These are phyloP conservation scores for Pituophis catenifer DNA, from an alignment of 2,113 vertebrate species.

Conservation along the genomic window DNA sequence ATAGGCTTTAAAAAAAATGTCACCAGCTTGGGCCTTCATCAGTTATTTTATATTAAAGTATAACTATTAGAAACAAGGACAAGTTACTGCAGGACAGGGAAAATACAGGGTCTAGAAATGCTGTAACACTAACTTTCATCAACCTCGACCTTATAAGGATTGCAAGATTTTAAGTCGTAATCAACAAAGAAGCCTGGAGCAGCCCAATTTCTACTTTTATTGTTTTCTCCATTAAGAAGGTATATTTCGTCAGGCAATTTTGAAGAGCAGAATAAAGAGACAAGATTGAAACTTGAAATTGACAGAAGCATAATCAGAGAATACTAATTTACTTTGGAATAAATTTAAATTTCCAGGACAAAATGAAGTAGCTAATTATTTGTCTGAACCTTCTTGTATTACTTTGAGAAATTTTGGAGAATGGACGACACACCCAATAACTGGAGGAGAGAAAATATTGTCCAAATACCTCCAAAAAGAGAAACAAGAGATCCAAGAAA, in stretches of 20 bases:
- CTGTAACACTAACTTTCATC: background rate
- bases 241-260: background rate
- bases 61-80: slow-evolving; percentile 3
- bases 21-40: background rate
- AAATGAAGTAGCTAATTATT: background rate
- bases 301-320: background rate
- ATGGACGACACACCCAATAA: background rate
- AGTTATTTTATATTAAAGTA: slow-evolving; percentile 5
- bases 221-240: background rate
- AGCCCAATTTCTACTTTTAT: background rate
- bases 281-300: background rate
- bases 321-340: background rate
- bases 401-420: background rate
- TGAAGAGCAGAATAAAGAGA: background rate
- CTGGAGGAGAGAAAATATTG: background rate
- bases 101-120: background rate
- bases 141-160: background rate
- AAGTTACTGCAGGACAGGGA: background rate
- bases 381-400: background rate
- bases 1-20: background rate
- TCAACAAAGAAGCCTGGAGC: background rate
- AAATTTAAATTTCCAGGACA: background rate
- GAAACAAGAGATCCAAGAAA: background rate
- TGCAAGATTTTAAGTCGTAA: background rate
- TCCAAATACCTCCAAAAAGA: background rate